Evolutionary conservation across 1,140 invertebrate species (phyloP), one percentile per base, ranked within the genome.

Genomic region (Drosophila leontia): DNA sequence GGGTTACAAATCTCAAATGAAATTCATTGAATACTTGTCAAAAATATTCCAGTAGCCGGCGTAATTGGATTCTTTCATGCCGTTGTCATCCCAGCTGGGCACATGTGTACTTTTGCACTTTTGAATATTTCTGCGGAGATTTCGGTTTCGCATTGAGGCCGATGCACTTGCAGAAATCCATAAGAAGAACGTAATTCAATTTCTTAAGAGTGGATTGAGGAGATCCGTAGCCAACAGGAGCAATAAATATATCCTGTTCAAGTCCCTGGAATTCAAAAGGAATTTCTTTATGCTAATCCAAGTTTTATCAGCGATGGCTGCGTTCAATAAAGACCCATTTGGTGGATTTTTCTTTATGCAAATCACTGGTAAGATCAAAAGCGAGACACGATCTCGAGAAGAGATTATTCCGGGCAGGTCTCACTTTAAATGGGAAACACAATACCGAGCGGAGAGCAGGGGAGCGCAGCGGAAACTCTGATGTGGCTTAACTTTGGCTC

Each of bases 11-110:
- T 88, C 81, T 85, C 70, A 51, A 90, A 90, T 90, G 82, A 85
- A 90, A 90, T 90, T 90, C 85, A 90, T 90, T 90, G 85, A 90
- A 90, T 90, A 90, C 74, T 90, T 90, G 85, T 90, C 85, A 90
- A 90, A 77, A 88, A 90, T 85, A 82, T 90, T 77, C 78, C 48
- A 90, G 78, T 77, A 56, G 56, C 50, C 58, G 23, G 23, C 75
- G 86, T 90, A 90, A 91, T 90, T 90, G 85, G 71, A 90, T 85
- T 88, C 80, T 77, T 75, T 68, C 32, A 55, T 48, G 47, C 37
- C 68, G 67, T 51, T 60, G 67, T 72, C 67, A 51, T n/a, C 37
- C 51, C 34, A 42, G 45, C 39, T 61, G 72, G 78, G 51, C 85
- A 85, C 81, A 90, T 90, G 85, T 90, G 85, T 65, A 79, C 84